Base-by-base conservation (phyloP, 2,888 invertebrate species). In the Noctua janthe region DNA sequence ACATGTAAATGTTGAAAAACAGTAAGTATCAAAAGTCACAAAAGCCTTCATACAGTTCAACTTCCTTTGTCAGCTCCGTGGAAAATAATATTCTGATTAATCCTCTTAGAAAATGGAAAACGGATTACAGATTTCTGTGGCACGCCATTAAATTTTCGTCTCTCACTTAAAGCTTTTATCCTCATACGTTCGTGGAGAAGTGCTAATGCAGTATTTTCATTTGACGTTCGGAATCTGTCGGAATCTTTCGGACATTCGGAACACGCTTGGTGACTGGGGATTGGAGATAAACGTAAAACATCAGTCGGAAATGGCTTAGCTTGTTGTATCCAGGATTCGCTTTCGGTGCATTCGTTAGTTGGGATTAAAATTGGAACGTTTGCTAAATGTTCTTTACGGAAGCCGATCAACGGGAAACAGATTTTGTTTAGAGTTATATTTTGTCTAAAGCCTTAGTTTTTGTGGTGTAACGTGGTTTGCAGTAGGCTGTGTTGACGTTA, bases 281-380 rank as follows among this genome's bases (percentile, higher is more conserved):
- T 78, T 71, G 73, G 81, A 83, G 83, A 88, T 88, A 88, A 90
- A 84, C 76, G 84, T 77, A 67, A 79, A 84, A 87, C 81, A 87
- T 84, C 83, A 76, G 72, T 75, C 77, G 74, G 49, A 75, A 80
- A 82, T 81, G 79, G 87, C 81, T 90, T 72, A 87, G 85, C 72
- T 83, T 76, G 76, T 85, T 89, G 86, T 88, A 81, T 70, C 69
- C 78, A 72, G 81, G 84, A 84, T 87, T 84, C 84, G 71, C 70
- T 73, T 80, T 86, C 80, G 81, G 81, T 88, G 88, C 91, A 90
- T 90, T 90, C 86, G 89, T 90, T 90, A 90, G 71, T 77, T 23
- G 39, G 73, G 71, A 86, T 85, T 80, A 86, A 75, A 83, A 79
- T 17, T 56, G 56, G 39, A 71, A 62, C 62, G 39, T 66, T 82